Base-by-base conservation (phyloP, 2,888 invertebrate genomes). In the Stictocephala bisonia region DNA sequence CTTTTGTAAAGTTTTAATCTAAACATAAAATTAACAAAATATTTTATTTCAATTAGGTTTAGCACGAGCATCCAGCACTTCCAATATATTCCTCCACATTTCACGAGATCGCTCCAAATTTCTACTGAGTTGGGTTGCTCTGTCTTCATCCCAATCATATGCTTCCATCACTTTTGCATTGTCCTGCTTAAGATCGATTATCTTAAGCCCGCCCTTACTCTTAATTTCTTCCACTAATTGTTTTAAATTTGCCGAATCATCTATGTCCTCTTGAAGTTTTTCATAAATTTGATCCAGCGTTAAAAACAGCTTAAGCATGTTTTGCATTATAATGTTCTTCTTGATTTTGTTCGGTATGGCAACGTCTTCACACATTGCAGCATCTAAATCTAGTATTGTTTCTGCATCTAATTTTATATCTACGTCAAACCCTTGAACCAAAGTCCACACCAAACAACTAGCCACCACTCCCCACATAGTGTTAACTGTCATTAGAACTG, bases 241-340 rank as follows among this genome's bases (percentile, higher is more conserved):
- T 35, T 60, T 60, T 2, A 60, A 60, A n/a, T 7, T 35, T 13
- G 7, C 18, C 13, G 3, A 31, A 18, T 35, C 35, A 13, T 60
- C 35, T 3, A 31, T 40, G 11, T n/a, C 40, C 4, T 60, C 40
- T 40, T 35, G 60, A 2, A 60, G 60, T 20, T 60, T 27, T 18
- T 60, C 60, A n/a, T 35, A 60, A n/a, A 60, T 60, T 13, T 60
- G 60, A 27, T 60, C 60, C 31, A 60, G 60, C 11, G 60, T 35
- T 6, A 60, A 29, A n/a, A 20, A 60, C 40, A 60, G 22, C 22
- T 60, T 40, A 22, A 60, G n/a, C 60, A 60, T 60, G 35, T 60
- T 60, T 3, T 60, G 31, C 60, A 60, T 60, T 18, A 60, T 35
- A 22, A 60, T 40, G 22, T 60, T 60, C 35, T 60, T 60, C 40